Conservation (phyloP, 2,113 vertebrate species). For the Chloebia gouldiae region DNA sequence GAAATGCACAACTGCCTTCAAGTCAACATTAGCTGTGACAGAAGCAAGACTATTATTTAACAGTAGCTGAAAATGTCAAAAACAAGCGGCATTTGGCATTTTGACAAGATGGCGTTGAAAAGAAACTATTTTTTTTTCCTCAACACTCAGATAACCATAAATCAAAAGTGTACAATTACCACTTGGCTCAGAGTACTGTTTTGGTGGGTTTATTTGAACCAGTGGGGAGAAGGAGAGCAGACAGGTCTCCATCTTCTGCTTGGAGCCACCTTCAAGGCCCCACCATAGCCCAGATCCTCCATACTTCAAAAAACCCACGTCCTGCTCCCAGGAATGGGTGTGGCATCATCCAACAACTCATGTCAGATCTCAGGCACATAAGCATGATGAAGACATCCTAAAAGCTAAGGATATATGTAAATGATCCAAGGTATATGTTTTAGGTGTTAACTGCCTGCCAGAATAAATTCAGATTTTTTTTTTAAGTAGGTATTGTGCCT, state of each 20-base stretch:
- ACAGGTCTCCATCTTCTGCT: neutral
- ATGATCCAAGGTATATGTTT: neutral
- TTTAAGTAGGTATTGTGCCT: neutral
- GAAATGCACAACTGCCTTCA: constrained; percentile 74
- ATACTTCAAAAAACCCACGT: fast-evolving
- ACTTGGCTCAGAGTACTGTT: neutral
- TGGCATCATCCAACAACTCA: fast-evolving
- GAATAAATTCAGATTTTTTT: neutral
- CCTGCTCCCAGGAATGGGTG: neutral
- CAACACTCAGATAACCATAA: constrained; percentile 51
- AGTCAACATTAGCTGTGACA: constrained; percentile 77
- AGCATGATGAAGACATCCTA: neutral
- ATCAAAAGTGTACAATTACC: constrained; percentile 63
- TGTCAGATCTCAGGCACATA: neutral
- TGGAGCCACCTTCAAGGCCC: neutral
- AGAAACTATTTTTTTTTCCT: constrained; percentile 32
- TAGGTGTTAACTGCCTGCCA: neutral
- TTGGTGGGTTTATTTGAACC: neutral
- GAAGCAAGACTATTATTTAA: constrained; percentile 79
- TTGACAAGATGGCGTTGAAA: constrained; percentile 67
- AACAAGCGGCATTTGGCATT: constrained; percentile 71
- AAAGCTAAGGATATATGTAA: neutral
- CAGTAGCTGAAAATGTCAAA: constrained; percentile 76
- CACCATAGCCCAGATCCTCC: neutral
- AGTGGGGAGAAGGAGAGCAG: neutral